Conservation (phyloP, 53 echinoderm and acorn worm genomes). For the Arbacia lixula region DNA sequence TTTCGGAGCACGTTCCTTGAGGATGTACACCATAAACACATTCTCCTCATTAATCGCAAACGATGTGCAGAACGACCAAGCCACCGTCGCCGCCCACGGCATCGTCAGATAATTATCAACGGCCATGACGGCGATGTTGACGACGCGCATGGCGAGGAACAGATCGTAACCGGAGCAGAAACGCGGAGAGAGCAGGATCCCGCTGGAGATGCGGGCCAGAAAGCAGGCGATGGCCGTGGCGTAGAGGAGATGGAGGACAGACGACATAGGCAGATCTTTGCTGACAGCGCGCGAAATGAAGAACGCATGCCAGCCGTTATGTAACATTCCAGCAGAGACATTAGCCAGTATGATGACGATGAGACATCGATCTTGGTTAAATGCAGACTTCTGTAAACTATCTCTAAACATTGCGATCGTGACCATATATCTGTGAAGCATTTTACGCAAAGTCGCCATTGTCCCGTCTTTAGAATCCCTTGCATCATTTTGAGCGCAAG, state of each 20-base stretch:
- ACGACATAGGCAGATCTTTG: not conserved
- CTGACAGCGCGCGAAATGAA: not conserved
- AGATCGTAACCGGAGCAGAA: not conserved
- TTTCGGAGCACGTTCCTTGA: slow-evolving; percentile 5
- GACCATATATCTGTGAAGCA: too few species aligned
- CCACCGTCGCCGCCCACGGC: not conserved
- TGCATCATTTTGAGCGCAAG: too few species aligned
- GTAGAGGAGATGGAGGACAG: not conserved
- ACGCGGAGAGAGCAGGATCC: not conserved
- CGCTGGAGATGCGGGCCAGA: not conserved
- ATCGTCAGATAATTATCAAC: not conserved
- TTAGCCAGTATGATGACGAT: not conserved
- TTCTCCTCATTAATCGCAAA: slow-evolving; percentile 31
- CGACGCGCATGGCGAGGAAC: not conserved
- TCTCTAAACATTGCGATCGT: not conserved
- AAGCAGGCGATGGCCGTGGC: not conserved
- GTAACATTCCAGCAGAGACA: not conserved
- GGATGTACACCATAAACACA: slow-evolving; percentile 1
- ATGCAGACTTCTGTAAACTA: not conserved
- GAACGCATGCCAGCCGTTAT: slow-evolving; percentile 4
- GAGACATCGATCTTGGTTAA: slow-evolving; percentile 7
- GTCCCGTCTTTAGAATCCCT: too few species aligned
- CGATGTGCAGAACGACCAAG: slow-evolving; percentile 1
- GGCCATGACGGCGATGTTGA: not conserved
- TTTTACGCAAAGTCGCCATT: too few species aligned